A percentile compares a stretch with the other conserved stretches of the same genome.
phyloP scores from a whole-genome alignment of 2,888 invertebrate species.

The Alentia gelatinosa region DNA sequence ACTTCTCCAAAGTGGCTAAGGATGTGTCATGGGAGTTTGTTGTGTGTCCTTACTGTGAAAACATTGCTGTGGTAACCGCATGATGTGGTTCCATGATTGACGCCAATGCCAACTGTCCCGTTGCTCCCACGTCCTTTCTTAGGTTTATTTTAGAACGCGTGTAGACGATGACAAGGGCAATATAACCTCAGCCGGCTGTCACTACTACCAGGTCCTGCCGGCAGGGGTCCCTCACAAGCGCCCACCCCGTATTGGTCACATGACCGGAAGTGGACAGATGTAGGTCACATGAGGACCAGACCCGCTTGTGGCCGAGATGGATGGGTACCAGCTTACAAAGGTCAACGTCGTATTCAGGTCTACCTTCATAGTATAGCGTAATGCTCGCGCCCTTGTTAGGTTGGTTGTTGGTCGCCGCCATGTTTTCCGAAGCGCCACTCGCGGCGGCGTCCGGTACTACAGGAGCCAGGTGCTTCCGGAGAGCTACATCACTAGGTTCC shows the following conservation, averaged over 20 bases:
- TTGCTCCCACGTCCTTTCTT: too few relatives aligned
- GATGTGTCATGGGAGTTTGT: too few relatives aligned
- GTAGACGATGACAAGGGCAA: too few relatives aligned
- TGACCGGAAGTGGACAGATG: constrained; percentile 40
- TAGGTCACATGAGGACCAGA: constrained; percentile 39
- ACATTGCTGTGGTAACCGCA: too few relatives aligned
- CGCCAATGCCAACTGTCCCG: too few relatives aligned
- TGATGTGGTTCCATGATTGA: too few relatives aligned
- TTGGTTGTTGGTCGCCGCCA: not conserved
- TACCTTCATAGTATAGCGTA: not conserved
- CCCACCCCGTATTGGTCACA: not conserved
- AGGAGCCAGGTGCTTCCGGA: not conserved
- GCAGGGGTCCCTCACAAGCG: not conserved
- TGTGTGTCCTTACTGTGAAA: too few relatives aligned
- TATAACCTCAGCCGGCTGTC: too few relatives aligned
- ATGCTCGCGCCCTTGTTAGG: constrained; percentile 3
- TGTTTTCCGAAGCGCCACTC: constrained; percentile 20
- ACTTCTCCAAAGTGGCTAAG: too few relatives aligned
- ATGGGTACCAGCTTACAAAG: constrained; percentile 40
- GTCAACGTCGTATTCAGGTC: not conserved
- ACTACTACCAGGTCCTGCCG: too few relatives aligned
- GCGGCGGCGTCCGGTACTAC: constrained; percentile 17
- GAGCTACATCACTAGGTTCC: not conserved
- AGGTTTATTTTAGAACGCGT: too few relatives aligned
- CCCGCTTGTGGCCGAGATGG: constrained; percentile 21